Conservation (phyloP, 2,888 invertebrate species). For the Galerucella pusilla region DNA sequence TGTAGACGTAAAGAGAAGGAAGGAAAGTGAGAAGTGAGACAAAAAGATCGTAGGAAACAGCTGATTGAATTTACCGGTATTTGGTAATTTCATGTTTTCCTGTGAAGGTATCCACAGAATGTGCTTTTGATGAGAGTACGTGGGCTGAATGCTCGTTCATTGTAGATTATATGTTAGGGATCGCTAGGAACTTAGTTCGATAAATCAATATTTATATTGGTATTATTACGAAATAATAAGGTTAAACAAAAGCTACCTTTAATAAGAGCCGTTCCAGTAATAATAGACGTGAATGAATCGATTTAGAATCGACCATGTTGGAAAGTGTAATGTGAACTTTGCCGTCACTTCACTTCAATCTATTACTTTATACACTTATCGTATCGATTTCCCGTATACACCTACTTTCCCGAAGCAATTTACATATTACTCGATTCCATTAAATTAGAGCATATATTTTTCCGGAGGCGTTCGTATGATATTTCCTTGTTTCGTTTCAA, state of each 20-base stretch:
- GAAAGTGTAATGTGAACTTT: not conserved
- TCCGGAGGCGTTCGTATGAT: constrained; percentile 5
- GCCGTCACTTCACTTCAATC: not conserved
- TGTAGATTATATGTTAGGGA: too few species aligned
- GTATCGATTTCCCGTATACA: constrained; percentile 10
- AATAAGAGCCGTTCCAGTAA: not conserved
- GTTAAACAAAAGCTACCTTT: not conserved
- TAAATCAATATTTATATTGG: too few species aligned
- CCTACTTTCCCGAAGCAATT: not conserved
- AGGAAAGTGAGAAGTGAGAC: too few species aligned
- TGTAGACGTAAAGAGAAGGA: too few species aligned
- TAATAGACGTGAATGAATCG: not conserved
- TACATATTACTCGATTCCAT: constrained; percentile 6
- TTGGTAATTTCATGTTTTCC: too few species aligned
- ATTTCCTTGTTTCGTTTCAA: constrained; percentile 1
- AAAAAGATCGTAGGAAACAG: too few species aligned
- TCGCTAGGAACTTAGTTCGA: too few species aligned
- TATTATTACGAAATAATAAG: too few species aligned
- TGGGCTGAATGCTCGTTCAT: too few species aligned
- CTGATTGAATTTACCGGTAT: too few species aligned
- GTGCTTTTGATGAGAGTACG: too few species aligned
- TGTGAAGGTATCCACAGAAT: too few species aligned
- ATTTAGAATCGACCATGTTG: not conserved
- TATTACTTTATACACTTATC: not conserved
- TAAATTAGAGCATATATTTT: constrained; percentile 5